Evolutionary conservation across 2,113 vertebrate genomes (phyloP).

Genomic region (Bagarius yarrelli): DNA sequence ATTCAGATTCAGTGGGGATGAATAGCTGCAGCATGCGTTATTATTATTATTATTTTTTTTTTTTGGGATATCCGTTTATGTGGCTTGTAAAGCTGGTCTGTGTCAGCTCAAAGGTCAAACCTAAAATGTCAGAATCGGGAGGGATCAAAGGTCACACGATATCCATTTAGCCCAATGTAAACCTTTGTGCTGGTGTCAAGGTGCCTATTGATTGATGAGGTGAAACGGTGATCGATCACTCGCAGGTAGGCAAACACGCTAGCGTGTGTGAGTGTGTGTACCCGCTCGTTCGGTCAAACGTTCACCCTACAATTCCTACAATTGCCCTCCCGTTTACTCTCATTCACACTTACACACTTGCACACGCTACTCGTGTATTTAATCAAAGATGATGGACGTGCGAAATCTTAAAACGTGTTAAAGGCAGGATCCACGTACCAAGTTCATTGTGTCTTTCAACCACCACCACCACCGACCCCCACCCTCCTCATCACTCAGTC

Average conservation of each 20-base stretch:
- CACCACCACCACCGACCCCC: slow-evolving; percentile 36
- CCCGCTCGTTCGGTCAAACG: slow-evolving; percentile 25
- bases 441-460: slow-evolving; percentile 13
- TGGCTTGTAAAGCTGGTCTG: slow-evolving; percentile 42
- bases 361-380: slow-evolving; percentile 39
- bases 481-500: slow-evolving; percentile 42
- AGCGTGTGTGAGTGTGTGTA: background rate
- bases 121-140: slow-evolving; percentile 60
- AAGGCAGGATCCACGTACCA: slow-evolving; percentile 18
- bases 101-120: slow-evolving; percentile 59
- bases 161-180: slow-evolving; percentile 51
- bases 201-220: slow-evolving; percentile 59
- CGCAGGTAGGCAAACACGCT: slow-evolving; percentile 24
- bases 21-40: background rate
- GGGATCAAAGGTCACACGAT: slow-evolving; percentile 53
- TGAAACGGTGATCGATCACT: slow-evolving; percentile 52
- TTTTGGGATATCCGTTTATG: slow-evolving; percentile 40
- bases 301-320: background rate
- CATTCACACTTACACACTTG: slow-evolving; percentile 7
- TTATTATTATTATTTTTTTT: slow-evolving; percentile 26
- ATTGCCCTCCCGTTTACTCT: background rate
- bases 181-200: slow-evolving; percentile 53
- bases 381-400: slow-evolving; percentile 50
- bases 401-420: slow-evolving; percentile 31
- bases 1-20: slow-evolving; percentile 26